Conservation (phyloP, 2,888 invertebrate genomes). For the Cantharis rufa region DNA sequence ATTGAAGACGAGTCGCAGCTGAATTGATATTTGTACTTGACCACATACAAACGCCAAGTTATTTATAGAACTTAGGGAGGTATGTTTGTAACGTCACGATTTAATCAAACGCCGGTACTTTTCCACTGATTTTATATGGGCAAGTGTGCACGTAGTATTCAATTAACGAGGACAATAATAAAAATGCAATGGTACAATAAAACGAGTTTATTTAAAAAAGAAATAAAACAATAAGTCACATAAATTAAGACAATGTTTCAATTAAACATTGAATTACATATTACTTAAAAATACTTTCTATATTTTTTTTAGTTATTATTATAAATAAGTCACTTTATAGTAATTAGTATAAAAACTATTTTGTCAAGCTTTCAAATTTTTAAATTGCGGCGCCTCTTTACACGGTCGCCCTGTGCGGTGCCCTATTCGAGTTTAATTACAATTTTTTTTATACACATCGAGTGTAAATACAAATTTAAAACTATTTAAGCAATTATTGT, state of each 20-base stretch:
- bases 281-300: not conserved
- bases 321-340: not conserved
- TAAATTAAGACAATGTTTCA: not conserved
- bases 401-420: not conserved
- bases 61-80: not conserved
- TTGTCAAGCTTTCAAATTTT: not conserved
- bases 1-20: not conserved
- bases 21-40: not conserved
- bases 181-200: not conserved
- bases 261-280: not conserved
- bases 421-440: not conserved
- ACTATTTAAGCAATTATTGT: not conserved
- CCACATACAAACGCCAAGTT: not conserved
- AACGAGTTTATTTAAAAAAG: not conserved
- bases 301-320: not conserved
- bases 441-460: not conserved
- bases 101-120: not conserved
- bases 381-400: not conserved
- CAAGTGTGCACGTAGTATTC: not conserved
- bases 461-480: not conserved
- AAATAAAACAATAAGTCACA: not conserved
- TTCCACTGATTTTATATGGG: not conserved
- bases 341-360: conserved; percentile 1
- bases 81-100: not conserved
- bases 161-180: not conserved